phyloP scores from a whole-genome alignment of 2,888 invertebrate genomes.

The Erebia epiphron region DNA sequence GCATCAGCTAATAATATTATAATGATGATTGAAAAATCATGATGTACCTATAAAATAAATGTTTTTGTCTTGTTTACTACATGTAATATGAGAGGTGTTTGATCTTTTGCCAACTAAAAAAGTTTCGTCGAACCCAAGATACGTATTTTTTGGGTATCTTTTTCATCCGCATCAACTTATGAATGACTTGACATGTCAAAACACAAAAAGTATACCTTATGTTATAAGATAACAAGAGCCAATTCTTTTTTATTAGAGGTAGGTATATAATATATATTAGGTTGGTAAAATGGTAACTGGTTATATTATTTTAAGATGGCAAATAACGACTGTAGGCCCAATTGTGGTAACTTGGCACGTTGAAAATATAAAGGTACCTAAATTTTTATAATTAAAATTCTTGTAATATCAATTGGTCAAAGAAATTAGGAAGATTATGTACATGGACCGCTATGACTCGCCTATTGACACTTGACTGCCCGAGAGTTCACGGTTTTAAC shows the following conservation, averaged over 20 bases:
- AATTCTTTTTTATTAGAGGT: too few relatives aligned
- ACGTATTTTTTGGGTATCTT: conserved; percentile 6
- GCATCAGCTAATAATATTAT: too few relatives aligned
- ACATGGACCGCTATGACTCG: neutral
- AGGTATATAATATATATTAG: too few relatives aligned
- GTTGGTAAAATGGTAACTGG: too few relatives aligned
- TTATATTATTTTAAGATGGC: too few relatives aligned
- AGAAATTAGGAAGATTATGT: neutral
- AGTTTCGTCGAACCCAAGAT: neutral
- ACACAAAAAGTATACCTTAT: conserved; percentile 10
- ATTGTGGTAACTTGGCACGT: too few relatives aligned
- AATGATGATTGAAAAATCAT: too few relatives aligned
- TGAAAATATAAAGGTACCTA: too few relatives aligned
- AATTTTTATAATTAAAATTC: too few relatives aligned
- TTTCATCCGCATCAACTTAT: conserved; percentile 13
- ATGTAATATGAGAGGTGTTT: conserved; percentile 1
- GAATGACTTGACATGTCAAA: conserved; percentile 24
- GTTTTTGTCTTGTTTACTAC: neutral
- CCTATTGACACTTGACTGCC: conserved; percentile 5
- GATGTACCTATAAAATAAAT: too few relatives aligned
- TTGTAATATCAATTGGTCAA: too few relatives aligned
- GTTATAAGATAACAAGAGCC: neutral
- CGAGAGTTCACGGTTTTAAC: conserved; percentile 17
- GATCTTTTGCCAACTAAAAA: conserved; percentile 3
- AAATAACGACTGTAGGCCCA: too few relatives aligned